Evolutionary conservation across 1,140 invertebrate genomes (phyloP).

Genomic region (Plodia interpunctella): DNA sequence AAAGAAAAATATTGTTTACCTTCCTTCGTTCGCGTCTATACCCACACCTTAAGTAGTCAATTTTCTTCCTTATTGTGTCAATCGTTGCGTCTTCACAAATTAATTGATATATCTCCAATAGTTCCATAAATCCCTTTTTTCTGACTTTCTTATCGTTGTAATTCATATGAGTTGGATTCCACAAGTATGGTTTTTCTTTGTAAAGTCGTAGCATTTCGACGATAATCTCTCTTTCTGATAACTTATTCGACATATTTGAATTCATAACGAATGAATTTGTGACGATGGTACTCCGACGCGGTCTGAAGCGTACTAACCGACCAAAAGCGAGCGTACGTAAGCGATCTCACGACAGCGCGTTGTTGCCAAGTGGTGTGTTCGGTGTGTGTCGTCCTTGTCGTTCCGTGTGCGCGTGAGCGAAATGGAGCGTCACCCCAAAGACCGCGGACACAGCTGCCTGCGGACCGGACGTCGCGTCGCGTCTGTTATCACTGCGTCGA

Average conservation of each 20-base stretch:
- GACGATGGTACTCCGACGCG: neutral
- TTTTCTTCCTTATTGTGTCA: conserved; percentile 19
- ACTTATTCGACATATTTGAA: neutral
- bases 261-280: neutral
- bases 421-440: neutral
- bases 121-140: neutral
- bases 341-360: neutral
- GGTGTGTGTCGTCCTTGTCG: neutral
- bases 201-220: neutral
- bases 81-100: conserved; percentile 12
- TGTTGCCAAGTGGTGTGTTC: neutral
- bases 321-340: neutral
- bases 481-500: too few species aligned
- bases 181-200: neutral
- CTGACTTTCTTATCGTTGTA: neutral
- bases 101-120: conserved; percentile 16
- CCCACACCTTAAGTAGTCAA: conserved; percentile 18
- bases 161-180: neutral
- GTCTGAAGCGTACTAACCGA: neutral
- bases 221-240: neutral
- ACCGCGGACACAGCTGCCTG: neutral
- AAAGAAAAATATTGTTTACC: conserved; percentile 3
- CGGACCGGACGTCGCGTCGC: neutral
- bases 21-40: conserved; percentile 20
- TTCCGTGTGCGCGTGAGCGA: neutral